Evolutionary conservation across 2,113 vertebrate species (phyloP), one percentile per base, ranked within the genome.

Genomic region (Gambusia holbrooki): DNA sequence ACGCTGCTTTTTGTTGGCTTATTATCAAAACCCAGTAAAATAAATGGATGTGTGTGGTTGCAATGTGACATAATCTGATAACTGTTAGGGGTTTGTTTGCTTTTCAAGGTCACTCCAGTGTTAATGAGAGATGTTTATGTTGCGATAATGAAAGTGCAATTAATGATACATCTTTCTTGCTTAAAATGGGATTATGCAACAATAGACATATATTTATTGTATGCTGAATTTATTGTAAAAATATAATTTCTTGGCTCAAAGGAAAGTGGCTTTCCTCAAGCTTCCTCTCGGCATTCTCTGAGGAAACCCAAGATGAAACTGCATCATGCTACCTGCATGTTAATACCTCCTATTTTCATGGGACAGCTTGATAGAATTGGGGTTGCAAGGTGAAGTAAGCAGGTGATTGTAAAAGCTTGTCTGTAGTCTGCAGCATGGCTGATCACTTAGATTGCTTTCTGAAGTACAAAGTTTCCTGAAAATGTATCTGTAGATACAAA

Each of bases 341-440:
- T 90, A 85, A 76, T 77, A 69, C 79, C 15, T 68, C 35, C 33
- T 48, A 33, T 28, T 69, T 71, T 76, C 0, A 48, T 76, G 82
- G 77, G 72, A 79, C 79, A 29, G 71, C 29, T 58, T 35, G 76
- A 58, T 70, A 66, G 78, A 68, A 89, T 80, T 85, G 76, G 27
- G 79, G 83, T 80, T 54, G 61, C 60, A 60, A 79, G 60, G 80
- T 86, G 82, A 81, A 73, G 75, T 70, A 63, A 71, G 33, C 10
- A 0, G 84, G 51, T 69, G 79, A 79, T 73, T 80, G 76, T 86
- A 74, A 75, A 85, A 85, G 73, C 69, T 78, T 65, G 85, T 85
- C 73, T 77, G 60, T 79, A 81, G 78, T 86, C 72, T 83, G 66
- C 48, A 35, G 42, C 79, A 45, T 33, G 65, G 71, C 42, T 71